Conservation (phyloP, 2,113 vertebrate species). For the Oreamnos americanus region DNA sequence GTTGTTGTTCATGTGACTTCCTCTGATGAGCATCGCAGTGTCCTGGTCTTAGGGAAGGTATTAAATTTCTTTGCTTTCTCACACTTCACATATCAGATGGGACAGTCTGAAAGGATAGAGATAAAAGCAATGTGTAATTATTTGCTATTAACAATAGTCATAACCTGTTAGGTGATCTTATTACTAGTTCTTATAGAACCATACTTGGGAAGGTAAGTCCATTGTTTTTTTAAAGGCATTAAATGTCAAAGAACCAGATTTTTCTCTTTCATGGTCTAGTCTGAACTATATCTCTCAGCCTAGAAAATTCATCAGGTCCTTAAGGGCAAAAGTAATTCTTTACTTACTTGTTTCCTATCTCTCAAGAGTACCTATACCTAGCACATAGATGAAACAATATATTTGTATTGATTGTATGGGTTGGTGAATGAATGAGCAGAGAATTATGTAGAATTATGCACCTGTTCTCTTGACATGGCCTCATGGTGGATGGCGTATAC, state of each 20-base stretch:
- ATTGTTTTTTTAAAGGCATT: not conserved
- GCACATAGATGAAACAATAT: not conserved
- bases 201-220: not conserved
- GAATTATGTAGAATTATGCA: not conserved
- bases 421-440: not conserved
- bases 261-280: not conserved
- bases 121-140: not conserved
- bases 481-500: not conserved
- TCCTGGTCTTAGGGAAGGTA: not conserved
- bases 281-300: not conserved
- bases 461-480: not conserved
- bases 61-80: not conserved
- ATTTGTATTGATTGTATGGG: not conserved
- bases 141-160: not conserved
- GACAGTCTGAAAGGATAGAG: not conserved
- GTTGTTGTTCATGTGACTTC: not conserved
- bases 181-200: not conserved
- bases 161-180: not conserved
- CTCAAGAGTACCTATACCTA: not conserved
- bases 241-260: not conserved
- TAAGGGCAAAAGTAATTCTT: not conserved
- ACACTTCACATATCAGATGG: not conserved
- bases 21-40: not conserved
- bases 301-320: not conserved
- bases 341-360: not conserved